Percentiles rank a stretch among this genome's conserved stretches.
These are phyloP conservation scores for Notocelia uddmanniana DNA, from an alignment of 2,888 invertebrate genomes.

Conservation along the genomic window DNA sequence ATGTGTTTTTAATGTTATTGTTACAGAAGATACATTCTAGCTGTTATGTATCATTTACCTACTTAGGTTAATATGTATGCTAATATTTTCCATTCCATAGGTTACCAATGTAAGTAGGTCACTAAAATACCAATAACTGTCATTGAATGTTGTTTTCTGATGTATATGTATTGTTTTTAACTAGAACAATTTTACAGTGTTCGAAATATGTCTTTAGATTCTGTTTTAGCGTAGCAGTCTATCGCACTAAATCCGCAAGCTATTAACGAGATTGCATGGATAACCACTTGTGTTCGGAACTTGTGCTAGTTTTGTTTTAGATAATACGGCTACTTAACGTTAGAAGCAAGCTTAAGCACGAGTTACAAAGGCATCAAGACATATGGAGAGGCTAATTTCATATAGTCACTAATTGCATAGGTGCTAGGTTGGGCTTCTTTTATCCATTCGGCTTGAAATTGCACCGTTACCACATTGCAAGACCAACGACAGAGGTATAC, in stretches of 20 bases:
- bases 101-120: not conserved
- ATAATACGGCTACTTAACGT: not conserved
- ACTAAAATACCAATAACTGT: not conserved
- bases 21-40: too few relatives aligned
- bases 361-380: not conserved
- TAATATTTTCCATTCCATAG: not conserved
- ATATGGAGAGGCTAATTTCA: too few relatives aligned
- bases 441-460: not conserved
- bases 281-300: not conserved
- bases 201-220: conserved; percentile 7
- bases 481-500: not conserved
- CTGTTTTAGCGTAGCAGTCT: conserved; percentile 4
- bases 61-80: not conserved
- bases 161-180: not conserved
- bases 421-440: not conserved
- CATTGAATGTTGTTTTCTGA: not conserved
- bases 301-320: conserved; percentile 1
- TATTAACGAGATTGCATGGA: not conserved
- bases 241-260: not conserved
- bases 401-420: not conserved
- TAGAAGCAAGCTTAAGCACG: conserved; percentile 3
- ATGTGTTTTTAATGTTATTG: not conserved
- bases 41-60: not conserved
- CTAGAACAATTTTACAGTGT: not conserved
- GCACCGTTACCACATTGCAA: conserved; percentile 12